These are phyloP conservation scores for Leptopterna dolabrata DNA, from an alignment of 2,888 invertebrate genomes.

Conservation along the genomic window DNA sequence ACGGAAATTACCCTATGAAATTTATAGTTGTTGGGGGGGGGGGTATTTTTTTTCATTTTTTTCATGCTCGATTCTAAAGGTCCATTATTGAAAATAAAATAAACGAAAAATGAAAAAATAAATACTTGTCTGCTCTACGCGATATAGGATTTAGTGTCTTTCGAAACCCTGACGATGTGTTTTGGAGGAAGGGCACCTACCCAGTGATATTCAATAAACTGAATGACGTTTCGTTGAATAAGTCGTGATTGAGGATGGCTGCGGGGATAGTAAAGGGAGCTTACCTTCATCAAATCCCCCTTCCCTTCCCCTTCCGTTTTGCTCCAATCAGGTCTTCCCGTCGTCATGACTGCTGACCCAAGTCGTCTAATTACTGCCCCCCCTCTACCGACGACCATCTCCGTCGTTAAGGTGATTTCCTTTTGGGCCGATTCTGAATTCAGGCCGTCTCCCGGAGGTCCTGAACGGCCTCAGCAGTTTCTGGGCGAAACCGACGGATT, in stretches of 20 bases:
- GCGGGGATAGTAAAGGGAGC: neutral
- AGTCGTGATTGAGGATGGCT: neutral
- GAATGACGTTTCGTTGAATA: neutral
- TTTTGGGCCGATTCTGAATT: neutral
- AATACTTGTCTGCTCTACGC: no score
- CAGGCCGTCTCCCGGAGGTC: neutral
- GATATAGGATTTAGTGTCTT: no score
- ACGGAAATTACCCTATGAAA: no score
- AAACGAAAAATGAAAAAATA: no score
- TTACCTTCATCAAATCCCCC: neutral
- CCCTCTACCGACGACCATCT: neutral
- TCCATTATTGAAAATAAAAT: no score
- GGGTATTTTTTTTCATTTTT: no score
- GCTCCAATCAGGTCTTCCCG: neutral
- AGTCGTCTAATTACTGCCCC: neutral
- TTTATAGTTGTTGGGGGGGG: no score
- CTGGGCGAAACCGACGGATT: neutral
- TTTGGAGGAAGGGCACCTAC: no score
- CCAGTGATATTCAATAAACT: neutral
- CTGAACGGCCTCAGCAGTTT: neutral
- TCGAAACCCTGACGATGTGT: no score
- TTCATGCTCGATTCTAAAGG: no score
- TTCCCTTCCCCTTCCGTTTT: neutral
- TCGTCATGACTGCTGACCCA: conserved; percentile 7
- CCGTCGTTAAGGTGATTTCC: neutral